Evolutionary conservation across 2,888 invertebrate genomes (phyloP), one percentile per base, ranked within the genome.

Genomic region (Galerucella pusilla): DNA sequence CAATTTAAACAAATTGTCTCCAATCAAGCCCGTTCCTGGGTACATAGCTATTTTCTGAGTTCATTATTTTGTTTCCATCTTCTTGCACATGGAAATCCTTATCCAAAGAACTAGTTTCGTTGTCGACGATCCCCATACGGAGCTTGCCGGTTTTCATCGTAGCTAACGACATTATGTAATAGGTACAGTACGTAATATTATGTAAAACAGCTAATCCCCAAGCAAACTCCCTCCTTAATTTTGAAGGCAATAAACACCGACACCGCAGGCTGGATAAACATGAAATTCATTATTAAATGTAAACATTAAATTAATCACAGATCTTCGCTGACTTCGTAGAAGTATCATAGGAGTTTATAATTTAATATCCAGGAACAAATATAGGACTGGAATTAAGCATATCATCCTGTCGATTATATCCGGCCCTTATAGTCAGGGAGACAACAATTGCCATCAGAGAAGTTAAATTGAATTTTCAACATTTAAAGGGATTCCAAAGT

Each of bases 211-310:
- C 54, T 75, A 71, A 75, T 75, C 71, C 75, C 49, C 65, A 67
- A 73, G 73, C 63, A 75, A 72, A 68, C 76, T 74, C 63, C 67
- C 71, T 71, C 67, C 70, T 71, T 63, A 76, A 73, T 73, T 73
- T 73, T 74, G 65, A 73, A 73, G 76, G 69, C 70, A 75, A 75
- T 75, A 73, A 75, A 73, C 76, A 76, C 70, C 73, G 52, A 76
- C 76, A 76, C 70, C 76, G 71, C 76, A 73, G 70, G 76, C 75
- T 71, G 63, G 71, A 75, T 75, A 75, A 75, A 76, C 76, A 76
- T 64, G 73, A 76, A 76, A 76, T 76, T 76, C 76, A 76, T 76
- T 76, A 76, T 76, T 73, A 73, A 73, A 73, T 73, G 76, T 76
- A 76, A 76, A 76, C 73, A 76, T 76, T 71, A 59, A 66, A 76